Base-by-base conservation (phyloP, 1,140 invertebrate species). In the Thrips palmi region DNA sequence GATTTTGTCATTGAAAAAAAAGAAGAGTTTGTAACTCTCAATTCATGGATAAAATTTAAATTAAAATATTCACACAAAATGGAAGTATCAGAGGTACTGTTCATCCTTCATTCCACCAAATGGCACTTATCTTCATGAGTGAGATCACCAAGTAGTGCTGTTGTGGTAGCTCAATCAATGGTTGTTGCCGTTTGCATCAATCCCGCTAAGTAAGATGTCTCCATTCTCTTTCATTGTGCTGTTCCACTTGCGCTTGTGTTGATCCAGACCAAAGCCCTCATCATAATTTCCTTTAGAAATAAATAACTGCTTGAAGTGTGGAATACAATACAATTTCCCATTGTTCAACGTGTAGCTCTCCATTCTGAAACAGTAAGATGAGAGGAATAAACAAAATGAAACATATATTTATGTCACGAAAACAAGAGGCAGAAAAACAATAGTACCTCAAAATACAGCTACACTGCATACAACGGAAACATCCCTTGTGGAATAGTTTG, bases 221-320 rank as follows among this genome's bases (percentile, higher is more conserved):
- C n/a, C n/a, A n/a, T n/a, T n/a, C n/a, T n/a, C n/a, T n/a, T n/a
- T n/a, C n/a, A n/a, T n/a, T n/a, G n/a, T n/a, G n/a, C n/a, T n/a
- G n/a, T n/a, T n/a, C 69, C 69, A 72, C 52, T 72, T 73, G 42
- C 68, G 63, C 53, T 71, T 71, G 46, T 71, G 68, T 33, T 69
- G 69, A 48, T 70, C 65, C 2, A 65, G 54, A 15, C 70, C 70
- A 52, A 84, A 84, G 15, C 76, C 79, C 51, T 81, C 77, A 47
- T 85, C 80, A 53, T 85, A 84, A 57, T 83, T 83, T 25, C 81
- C 81, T 57, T 80, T 78, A n/a, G 74, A 65, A 48, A 78, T 79
- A 52, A 84, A 84, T 2, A 82, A 60, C 51, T 82, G 77, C 50
- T 80, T 82, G 58, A 80, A 84, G 51, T 84, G 80, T 3, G 74